Evolutionary conservation across 2,797 vertebrate genomes (phyloP).

Genomic region (Gadopsis marmoratus): DNA sequence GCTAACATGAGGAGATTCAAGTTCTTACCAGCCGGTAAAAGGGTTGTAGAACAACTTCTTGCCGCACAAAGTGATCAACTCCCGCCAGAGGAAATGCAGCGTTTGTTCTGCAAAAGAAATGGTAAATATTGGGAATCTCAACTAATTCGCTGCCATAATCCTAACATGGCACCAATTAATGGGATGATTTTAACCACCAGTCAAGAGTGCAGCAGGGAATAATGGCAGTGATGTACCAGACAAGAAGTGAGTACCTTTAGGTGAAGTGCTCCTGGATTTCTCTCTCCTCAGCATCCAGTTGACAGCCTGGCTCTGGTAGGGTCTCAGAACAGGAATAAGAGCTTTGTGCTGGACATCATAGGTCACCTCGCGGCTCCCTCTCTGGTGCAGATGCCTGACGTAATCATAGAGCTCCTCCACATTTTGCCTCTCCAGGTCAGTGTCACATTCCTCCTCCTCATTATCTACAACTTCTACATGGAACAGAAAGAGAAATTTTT

Average conservation of each 20-base stretch:
- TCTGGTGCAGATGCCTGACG: slow-evolving; percentile 87
- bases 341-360: slow-evolving; percentile 93
- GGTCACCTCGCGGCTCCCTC: slow-evolving; percentile 68
- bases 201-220: neutral
- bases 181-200: neutral
- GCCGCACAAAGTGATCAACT: slow-evolving; percentile 90
- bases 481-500: neutral
- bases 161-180: neutral
- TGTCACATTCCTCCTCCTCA: slow-evolving; percentile 93
- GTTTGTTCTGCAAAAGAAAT: slow-evolving; percentile 84
- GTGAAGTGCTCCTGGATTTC: slow-evolving; percentile 74
- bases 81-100: slow-evolving; percentile 95
- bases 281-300: slow-evolving; percentile 96
- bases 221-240: neutral
- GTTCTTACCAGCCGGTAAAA: slow-evolving; percentile 93
- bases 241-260: slow-evolving; percentile 71
- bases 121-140: neutral
- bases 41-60: slow-evolving; percentile 97
- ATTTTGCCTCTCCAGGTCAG: slow-evolving; percentile 94
- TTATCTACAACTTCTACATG: slow-evolving; percentile 89
- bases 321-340: slow-evolving; percentile 91
- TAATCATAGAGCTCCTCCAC: slow-evolving; percentile 96
- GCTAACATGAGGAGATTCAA: neutral
- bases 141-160: neutral
- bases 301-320: slow-evolving; percentile 96